Conservation (phyloP, 2,113 vertebrate species). For the Stercorarius parasiticus region DNA sequence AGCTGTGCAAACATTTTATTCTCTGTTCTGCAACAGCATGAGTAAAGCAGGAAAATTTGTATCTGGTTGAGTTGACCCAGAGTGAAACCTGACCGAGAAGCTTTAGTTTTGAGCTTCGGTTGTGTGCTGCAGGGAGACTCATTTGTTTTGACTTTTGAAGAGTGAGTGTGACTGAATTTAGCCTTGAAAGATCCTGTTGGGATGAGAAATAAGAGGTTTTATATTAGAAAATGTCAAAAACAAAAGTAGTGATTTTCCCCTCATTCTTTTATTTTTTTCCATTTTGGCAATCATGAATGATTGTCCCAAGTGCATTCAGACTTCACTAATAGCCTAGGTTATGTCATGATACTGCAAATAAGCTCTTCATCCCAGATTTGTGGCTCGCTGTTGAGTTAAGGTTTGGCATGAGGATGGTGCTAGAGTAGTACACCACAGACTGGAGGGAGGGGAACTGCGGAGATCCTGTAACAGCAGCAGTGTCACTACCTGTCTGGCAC, state of each 20-base stretch:
- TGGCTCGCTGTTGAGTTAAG: background rate
- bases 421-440: background rate
- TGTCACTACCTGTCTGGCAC: background rate
- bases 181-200: background rate
- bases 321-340: background rate
- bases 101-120: background rate
- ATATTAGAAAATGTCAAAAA: background rate
- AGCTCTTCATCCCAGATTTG: background rate
- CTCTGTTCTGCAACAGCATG: background rate
- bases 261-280: background rate
- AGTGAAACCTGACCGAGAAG: background rate
- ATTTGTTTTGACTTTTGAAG: background rate
- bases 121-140: background rate
- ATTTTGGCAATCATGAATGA: background rate
- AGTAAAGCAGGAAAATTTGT: background rate
- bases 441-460: background rate
- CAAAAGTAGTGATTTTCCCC: background rate
- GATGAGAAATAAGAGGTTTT: background rate
- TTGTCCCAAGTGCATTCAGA: background rate
- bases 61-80: background rate
- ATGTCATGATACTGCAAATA: background rate
- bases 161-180: background rate
- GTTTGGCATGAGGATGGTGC: background rate
- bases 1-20: slow-evolving; percentile 1
- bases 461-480: background rate